Conservation (phyloP, 2,888 invertebrate species). For the Nemotelus pantherinus region DNA sequence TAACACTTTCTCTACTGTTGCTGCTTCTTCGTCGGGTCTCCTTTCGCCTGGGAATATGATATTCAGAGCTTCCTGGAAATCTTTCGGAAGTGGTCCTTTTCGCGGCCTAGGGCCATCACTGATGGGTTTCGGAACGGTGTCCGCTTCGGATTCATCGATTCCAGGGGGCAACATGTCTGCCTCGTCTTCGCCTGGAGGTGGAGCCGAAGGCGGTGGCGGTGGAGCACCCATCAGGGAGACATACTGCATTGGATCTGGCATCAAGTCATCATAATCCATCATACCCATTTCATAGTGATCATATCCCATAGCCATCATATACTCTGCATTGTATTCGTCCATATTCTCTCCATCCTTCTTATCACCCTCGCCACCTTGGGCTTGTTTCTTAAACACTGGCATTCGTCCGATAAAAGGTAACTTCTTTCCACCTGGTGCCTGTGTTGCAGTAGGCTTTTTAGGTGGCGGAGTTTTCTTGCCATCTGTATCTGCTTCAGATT, state of each 20-base stretch:
- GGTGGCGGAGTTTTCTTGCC: slow-evolving; percentile 52
- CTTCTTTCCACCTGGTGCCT: slow-evolving; percentile 68
- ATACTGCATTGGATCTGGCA: slow-evolving; percentile 65
- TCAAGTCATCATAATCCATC: slow-evolving; percentile 65
- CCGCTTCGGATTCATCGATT: slow-evolving; percentile 63
- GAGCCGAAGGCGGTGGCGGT: slow-evolving; percentile 63
- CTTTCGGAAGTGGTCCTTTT: slow-evolving; percentile 68
- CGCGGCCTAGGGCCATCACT: slow-evolving; percentile 64
- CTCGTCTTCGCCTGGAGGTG: slow-evolving; percentile 56
- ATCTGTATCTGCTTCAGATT: slow-evolving; percentile 56
- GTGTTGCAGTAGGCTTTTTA: slow-evolving; percentile 57
- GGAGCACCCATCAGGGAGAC: slow-evolving; percentile 63
- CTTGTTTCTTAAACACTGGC: slow-evolving; percentile 77
- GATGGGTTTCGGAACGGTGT: slow-evolving; percentile 64
- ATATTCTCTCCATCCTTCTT: slow-evolving; percentile 46
- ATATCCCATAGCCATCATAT: slow-evolving; percentile 61
- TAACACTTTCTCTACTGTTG: not conserved
- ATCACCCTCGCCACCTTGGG: slow-evolving; percentile 54
- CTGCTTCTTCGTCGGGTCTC: slow-evolving; percentile 52
- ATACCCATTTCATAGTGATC: slow-evolving; percentile 61
- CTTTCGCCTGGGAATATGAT: slow-evolving; percentile 69
- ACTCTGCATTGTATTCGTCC: slow-evolving; percentile 45
- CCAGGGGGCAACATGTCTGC: slow-evolving; percentile 63
- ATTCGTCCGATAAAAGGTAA: slow-evolving; percentile 87
- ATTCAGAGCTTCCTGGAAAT: slow-evolving; percentile 70